Conservation (phyloP, 2,888 invertebrate genomes). For the Petrolisthes cinctipes region DNA sequence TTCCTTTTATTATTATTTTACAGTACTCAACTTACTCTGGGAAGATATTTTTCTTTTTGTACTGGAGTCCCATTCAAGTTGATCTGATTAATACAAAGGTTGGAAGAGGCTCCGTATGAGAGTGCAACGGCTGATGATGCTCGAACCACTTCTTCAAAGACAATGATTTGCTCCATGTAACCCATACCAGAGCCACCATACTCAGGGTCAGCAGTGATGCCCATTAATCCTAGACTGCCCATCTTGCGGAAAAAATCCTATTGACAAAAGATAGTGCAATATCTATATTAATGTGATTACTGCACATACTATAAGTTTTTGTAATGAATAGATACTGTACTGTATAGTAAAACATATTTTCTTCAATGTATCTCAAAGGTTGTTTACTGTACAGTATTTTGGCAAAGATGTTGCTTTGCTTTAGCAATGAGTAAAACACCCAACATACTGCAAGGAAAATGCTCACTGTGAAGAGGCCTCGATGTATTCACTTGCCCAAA, state of each 20-base stretch:
- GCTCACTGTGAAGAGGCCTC: no score
- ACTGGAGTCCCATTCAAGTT: conserved; percentile 90
- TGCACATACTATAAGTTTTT: no score
- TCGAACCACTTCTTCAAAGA: conserved; percentile 94
- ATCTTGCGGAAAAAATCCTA: conserved; percentile 90
- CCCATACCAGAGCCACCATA: conserved; percentile 93
- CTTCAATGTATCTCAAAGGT: not conserved
- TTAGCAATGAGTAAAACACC: no score
- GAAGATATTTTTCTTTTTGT: conserved; percentile 93
- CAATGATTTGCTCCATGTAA: conserved; percentile 91
- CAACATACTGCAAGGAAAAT: no score
- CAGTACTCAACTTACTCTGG: conserved; percentile 77
- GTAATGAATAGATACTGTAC: no score
- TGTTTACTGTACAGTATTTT: no score
- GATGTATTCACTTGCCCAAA: no score
- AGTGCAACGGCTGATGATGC: conserved; percentile 85
- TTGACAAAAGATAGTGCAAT: no score
- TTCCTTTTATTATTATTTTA: no score
- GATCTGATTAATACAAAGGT: conserved; percentile 96
- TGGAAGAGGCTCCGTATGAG: conserved; percentile 97
- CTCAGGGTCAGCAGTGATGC: conserved; percentile 87
- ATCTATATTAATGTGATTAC: no score
- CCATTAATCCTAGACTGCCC: conserved; percentile 91
- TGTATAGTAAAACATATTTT: not conserved
- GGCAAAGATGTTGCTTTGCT: no score